Percentiles rank a stretch among this genome's conserved stretches.
Conservation (phyloP, 2,888 invertebrate genomes). For the Dendrolimus pini region DNA sequence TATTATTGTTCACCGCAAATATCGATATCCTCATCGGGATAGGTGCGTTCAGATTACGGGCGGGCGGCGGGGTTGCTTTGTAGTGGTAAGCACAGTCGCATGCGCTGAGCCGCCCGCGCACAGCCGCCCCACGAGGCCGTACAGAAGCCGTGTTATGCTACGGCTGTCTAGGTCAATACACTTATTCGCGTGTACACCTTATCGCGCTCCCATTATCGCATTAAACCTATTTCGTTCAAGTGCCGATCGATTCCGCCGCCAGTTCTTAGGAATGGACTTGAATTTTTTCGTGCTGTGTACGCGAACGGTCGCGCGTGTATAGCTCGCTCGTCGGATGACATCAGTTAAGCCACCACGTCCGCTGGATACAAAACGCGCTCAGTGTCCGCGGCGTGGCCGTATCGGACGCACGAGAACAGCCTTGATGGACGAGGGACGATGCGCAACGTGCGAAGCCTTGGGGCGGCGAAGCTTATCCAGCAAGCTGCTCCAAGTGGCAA, state of each 20-base stretch:
- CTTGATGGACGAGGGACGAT: slow-evolving; percentile 68
- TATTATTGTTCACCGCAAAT: slow-evolving; percentile 61
- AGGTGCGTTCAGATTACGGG: slow-evolving; percentile 56
- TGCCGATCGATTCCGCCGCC: slow-evolving; percentile 58
- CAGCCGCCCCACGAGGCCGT: slow-evolving; percentile 56
- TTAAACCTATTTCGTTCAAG: slow-evolving; percentile 66
- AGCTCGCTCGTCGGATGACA: slow-evolving; percentile 68
- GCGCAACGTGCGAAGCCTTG: slow-evolving; percentile 68
- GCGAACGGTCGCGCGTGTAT: slow-evolving; percentile 58
- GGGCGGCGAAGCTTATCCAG: slow-evolving; percentile 61
- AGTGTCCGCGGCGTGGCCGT: slow-evolving; percentile 68
- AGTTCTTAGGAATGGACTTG: slow-evolving; percentile 45
- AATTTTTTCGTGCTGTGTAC: slow-evolving; percentile 53
- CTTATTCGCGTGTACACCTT: slow-evolving; percentile 71
- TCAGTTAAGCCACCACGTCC: slow-evolving; percentile 73
- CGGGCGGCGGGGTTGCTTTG: slow-evolving; percentile 50
- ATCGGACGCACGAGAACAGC: slow-evolving; percentile 61
- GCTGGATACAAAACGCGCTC: slow-evolving; percentile 66
- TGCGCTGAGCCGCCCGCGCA: slow-evolving; percentile 63
- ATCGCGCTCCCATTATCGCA: slow-evolving; percentile 71
- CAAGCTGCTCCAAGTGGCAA: slow-evolving; percentile 68
- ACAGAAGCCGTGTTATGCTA: slow-evolving; percentile 60
- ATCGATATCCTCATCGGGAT: slow-evolving; percentile 55
- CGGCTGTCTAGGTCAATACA: slow-evolving; percentile 63
- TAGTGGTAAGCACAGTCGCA: slow-evolving; percentile 63